Evolutionary conservation across 1,140 invertebrate species (phyloP).

Genomic region (Drosophila miranda): DNA sequence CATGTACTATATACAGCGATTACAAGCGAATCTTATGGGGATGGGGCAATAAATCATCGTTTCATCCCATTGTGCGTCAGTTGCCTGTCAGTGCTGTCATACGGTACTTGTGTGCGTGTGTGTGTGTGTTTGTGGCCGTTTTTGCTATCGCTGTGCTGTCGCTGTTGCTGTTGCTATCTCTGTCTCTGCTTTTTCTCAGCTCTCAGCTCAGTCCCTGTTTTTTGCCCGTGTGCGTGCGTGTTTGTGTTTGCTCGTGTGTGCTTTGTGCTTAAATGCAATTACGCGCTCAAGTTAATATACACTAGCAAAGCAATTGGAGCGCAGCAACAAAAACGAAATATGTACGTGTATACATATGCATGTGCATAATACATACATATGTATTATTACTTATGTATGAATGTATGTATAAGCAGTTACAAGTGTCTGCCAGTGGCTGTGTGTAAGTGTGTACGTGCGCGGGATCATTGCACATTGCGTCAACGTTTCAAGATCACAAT

Average conservation of each 20-base stretch:
- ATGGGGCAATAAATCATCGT: slow-evolving; percentile 21
- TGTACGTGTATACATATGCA: slow-evolving; percentile 40
- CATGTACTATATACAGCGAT: no score
- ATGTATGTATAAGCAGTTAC: slow-evolving; percentile 24
- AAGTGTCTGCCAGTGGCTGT: slow-evolving; percentile 1
- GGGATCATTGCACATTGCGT: slow-evolving; percentile 79
- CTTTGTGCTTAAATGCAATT: slow-evolving; percentile 75
- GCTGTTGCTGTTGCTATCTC: slow-evolving; percentile 26
- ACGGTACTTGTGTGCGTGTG: background rate
- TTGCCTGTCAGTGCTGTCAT: slow-evolving; percentile 13
- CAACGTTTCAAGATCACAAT: slow-evolving; percentile 79
- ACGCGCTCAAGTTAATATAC: slow-evolving; percentile 66
- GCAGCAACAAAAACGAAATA: slow-evolving; percentile 50
- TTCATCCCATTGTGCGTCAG: slow-evolving; percentile 63
- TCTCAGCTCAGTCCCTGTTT: slow-evolving; percentile 14
- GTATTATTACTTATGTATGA: slow-evolving; percentile 34
- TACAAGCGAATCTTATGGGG: no score
- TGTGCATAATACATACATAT: background rate
- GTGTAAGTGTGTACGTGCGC: slow-evolving; percentile 48
- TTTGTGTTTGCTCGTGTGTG: slow-evolving; percentile 14
- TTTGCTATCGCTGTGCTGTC: slow-evolving; percentile 35
- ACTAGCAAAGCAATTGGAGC: slow-evolving; percentile 60
- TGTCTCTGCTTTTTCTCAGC: slow-evolving; percentile 22
- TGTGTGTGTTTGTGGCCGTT: slow-evolving; percentile 1
- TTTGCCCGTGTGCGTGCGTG: slow-evolving; percentile 20